These are phyloP conservation scores for Aphelenchoides besseyi DNA, from an alignment of 1,140 invertebrate genomes.

Conservation along the genomic window DNA sequence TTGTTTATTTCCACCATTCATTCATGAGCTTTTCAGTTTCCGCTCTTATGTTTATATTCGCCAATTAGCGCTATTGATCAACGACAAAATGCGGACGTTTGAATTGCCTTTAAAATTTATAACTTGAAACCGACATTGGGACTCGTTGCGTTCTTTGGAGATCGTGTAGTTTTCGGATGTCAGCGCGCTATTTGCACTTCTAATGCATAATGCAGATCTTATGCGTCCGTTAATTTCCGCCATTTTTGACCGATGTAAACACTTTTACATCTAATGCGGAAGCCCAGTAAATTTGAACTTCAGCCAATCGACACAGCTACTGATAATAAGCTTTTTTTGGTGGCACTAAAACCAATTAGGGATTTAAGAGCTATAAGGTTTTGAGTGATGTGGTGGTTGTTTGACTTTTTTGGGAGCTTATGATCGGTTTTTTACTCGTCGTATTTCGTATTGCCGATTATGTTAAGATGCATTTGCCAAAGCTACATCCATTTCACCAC, in stretches of 20 bases:
- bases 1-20: background rate
- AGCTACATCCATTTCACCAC: background rate
- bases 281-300: too few relatives aligned
- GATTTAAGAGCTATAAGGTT: too few relatives aligned
- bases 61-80: background rate
- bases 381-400: background rate
- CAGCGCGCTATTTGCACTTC: background rate
- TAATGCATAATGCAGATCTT: background rate
- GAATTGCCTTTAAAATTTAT: too few relatives aligned
- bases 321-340: too few relatives aligned
- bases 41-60: background rate
- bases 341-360: too few relatives aligned
- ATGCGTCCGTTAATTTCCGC: background rate
- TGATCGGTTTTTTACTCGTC: background rate
- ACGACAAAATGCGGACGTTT: background rate
- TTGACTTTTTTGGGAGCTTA: background rate
- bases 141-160: background rate
- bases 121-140: too few relatives aligned
- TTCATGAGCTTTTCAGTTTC: background rate
- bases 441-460: conserved; percentile 1
- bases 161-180: background rate
- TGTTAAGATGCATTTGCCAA: background rate
- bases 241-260: background rate
- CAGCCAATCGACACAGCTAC: too few relatives aligned
- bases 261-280: too few relatives aligned